Conservation (phyloP, 2,888 invertebrate species). For the Apodemia duryi region DNA sequence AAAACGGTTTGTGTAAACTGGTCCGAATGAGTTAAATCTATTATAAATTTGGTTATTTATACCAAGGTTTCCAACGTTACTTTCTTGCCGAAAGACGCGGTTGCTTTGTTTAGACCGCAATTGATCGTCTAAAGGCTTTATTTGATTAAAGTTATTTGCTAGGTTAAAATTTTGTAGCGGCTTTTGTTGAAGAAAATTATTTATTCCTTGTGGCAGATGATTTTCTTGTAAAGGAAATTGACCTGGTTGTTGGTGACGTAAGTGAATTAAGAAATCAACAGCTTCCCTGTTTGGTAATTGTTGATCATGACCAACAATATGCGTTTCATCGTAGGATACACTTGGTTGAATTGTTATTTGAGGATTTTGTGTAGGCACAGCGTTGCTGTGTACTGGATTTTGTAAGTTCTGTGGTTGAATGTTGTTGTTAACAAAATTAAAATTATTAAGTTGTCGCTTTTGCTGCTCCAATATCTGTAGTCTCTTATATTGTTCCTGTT, state of each 20-base stretch:
- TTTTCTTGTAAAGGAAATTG: constrained; percentile 72
- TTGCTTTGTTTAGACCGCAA: constrained; percentile 57
- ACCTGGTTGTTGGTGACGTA: constrained; percentile 63
- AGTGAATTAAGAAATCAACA: constrained; percentile 71
- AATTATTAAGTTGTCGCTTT: constrained; percentile 30
- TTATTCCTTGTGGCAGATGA: constrained; percentile 67
- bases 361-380: constrained; percentile 46
- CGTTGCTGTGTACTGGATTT: constrained; percentile 48
- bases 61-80: constrained; percentile 82
- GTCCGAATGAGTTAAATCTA: constrained; percentile 57
- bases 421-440: constrained; percentile 54
- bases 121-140: constrained; percentile 47
- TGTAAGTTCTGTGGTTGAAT: constrained; percentile 46
- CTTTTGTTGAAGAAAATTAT: constrained; percentile 59
- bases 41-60: constrained; percentile 66
- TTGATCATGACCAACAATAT: constrained; percentile 67
- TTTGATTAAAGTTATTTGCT: constrained; percentile 53
- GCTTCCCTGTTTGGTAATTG: constrained; percentile 80
- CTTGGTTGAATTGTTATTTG: constrained; percentile 76
- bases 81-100: constrained; percentile 78
- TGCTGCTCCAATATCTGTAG: constrained; percentile 54
- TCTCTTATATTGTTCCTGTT: constrained; percentile 47
- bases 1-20: constrained; percentile 48
- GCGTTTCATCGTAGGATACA: constrained; percentile 51
- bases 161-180: constrained; percentile 51